Evolutionary conservation across 2,113 vertebrate species (phyloP), one percentile per base, ranked within the genome.

Genomic region (Chitala chitala): DNA sequence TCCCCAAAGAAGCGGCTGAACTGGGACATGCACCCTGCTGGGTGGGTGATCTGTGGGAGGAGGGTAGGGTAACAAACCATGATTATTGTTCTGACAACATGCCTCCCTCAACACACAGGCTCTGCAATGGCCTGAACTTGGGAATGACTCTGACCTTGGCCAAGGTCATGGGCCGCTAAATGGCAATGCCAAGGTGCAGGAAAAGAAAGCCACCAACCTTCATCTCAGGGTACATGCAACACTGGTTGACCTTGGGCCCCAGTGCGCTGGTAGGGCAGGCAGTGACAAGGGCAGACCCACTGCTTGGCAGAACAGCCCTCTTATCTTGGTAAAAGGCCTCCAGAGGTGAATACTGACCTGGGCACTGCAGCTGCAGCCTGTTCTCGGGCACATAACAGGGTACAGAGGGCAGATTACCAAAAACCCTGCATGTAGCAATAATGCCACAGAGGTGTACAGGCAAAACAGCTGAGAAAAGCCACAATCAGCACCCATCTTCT

Each of bases 1-100:
- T 99, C 96, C 13, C 97, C 97, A 0, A 99, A 99, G 86, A 99
- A 99, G 83, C 95, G 95, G 82, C 98, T 97, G 85, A 99, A 99
- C 91, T 99, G 97, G 77, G 95, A 98, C 97, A 99, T 99, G 84
- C 97, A 99, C 86, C 97, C 97, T 22, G 97, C 97, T 0, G 97
- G 97, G 84, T 98, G 97, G 71, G 97, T 99, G 87, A 99, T 99
- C 97, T 99, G 84, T 69, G 74, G 22, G 5, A 20, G 22, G 7
- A 7, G 22, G 24, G 31, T 13, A 5, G 31, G 20, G n/a, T n/a
- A n/a, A n/a, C n/a, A n/a, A n/a, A n/a, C n/a, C n/a, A 22, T 24
- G 6, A 4, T 65, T 22, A 66, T n/a, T n/a, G n/a, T n/a, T n/a
- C n/a, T n/a, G n/a, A n/a, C n/a, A n/a, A n/a, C n/a, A n/a, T n/a